Percentiles rank a stretch among this genome's conserved stretches.
Evolutionary conservation across 2,888 invertebrate genomes (phyloP).

Genomic region (Macaria liturata): DNA sequence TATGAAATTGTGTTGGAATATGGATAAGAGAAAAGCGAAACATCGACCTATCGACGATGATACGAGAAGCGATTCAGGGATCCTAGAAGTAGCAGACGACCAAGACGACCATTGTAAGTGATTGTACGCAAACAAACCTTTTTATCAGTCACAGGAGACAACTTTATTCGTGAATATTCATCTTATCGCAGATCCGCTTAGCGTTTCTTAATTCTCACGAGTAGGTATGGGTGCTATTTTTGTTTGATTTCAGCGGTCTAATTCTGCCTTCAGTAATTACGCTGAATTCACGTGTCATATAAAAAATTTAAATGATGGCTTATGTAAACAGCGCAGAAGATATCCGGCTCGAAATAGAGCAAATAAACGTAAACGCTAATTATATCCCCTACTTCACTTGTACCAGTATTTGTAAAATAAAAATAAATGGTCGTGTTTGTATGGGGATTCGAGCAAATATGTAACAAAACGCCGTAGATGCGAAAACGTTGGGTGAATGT

Average conservation of each 20-base stretch:
- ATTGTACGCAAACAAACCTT: constrained; percentile 10
- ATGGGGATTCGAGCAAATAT: too few species aligned
- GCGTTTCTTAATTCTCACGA: not conserved
- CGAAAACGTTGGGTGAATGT: too few species aligned
- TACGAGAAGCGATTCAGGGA: constrained; percentile 69
- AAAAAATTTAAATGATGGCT: constrained; percentile 8
- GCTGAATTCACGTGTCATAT: constrained; percentile 15
- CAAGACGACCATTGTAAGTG: constrained; percentile 58
- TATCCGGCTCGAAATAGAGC: constrained; percentile 4
- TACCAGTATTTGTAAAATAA: too few species aligned
- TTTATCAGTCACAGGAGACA: constrained; percentile 9
- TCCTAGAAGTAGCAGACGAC: constrained; percentile 53
- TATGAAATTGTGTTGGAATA: constrained; percentile 42
- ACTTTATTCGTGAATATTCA: constrained; percentile 10
- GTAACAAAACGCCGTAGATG: too few species aligned
- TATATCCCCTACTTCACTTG: too few species aligned
- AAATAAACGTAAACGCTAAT: not conserved
- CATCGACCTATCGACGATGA: constrained; percentile 74
- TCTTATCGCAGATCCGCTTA: constrained; percentile 17
- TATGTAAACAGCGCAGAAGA: constrained; percentile 13
- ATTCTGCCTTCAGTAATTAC: not conserved
- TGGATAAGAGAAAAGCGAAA: constrained; percentile 62
- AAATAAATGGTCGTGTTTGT: too few species aligned
- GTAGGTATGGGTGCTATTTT: constrained; percentile 9
- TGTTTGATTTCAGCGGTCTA: constrained; percentile 13